A percentile compares a stretch with the other conserved stretches of the same genome.
These are phyloP conservation scores for Balaeniceps rex DNA, from an alignment of 2,113 vertebrate species.

Conservation along the genomic window DNA sequence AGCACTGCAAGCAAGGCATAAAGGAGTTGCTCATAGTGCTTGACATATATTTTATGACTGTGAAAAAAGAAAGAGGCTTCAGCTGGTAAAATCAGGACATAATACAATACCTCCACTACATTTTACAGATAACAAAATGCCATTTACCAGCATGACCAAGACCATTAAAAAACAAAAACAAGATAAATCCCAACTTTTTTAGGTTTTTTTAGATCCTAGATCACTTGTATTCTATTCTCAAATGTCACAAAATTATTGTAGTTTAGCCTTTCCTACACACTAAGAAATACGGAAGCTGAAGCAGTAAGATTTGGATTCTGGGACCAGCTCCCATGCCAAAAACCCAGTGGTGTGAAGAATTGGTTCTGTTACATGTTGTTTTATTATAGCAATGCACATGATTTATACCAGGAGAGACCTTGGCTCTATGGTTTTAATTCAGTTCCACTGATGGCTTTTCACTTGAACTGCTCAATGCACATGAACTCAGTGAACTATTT, in stretches of 20 bases:
- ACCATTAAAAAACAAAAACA: background rate
- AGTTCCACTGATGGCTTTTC: conserved; percentile 3
- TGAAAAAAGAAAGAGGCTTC: conserved; percentile 25
- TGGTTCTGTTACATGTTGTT: conserved; percentile 24
- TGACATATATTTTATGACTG: conserved; percentile 45
- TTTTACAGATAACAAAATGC: conserved; percentile 29
- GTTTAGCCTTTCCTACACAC: background rate
- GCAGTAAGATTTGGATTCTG: background rate
- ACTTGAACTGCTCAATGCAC: background rate
- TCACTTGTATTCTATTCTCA: background rate
- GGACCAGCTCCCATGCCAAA: background rate
- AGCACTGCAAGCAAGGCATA: conserved; percentile 44
- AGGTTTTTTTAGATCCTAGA: background rate
- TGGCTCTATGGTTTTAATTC: conserved; percentile 24
- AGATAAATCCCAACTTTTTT: background rate
- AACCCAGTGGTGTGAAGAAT: conserved; percentile 31
- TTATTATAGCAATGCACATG: conserved; percentile 19
- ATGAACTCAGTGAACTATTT: background rate
- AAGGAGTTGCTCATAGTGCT: conserved; percentile 12
- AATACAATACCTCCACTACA: background rate
- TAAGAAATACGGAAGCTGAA: conserved; percentile 9
- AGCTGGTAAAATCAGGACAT: conserved; percentile 7
- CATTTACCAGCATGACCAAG: background rate
- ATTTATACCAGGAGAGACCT: conserved; percentile 14
- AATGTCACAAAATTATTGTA: background rate